These are phyloP conservation scores for Synanthedon myopaeformis DNA, from an alignment of 2,888 invertebrate genomes.

Conservation along the genomic window DNA sequence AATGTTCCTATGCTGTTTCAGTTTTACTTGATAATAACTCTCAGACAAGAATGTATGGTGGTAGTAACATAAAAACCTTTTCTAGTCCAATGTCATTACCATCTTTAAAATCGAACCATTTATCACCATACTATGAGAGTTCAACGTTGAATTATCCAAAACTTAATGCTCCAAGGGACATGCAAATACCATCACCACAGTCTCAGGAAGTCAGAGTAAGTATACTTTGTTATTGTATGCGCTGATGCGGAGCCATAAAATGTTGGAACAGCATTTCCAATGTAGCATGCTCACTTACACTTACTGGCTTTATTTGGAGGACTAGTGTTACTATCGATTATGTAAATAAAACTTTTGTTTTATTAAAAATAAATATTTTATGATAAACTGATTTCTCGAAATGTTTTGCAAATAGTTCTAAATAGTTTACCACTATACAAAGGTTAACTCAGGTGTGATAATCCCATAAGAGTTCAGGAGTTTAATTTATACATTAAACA, in stretches of 20 bases:
- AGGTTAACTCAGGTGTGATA: too few species aligned
- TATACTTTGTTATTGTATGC: too few species aligned
- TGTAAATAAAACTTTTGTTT: too few species aligned
- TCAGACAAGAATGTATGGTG: slow-evolving; percentile 12
- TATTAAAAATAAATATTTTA: too few species aligned
- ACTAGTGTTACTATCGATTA: too few species aligned
- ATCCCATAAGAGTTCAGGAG: background rate
- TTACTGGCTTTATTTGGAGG: too few species aligned
- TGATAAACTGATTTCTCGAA: too few species aligned
- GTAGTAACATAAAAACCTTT: slow-evolving; percentile 32
- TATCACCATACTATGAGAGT: slow-evolving; percentile 35
- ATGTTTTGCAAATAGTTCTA: too few species aligned
- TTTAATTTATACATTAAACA: background rate
- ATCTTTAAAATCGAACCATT: slow-evolving; percentile 38
- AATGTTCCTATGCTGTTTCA: slow-evolving; percentile 9
- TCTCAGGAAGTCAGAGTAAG: slow-evolving; percentile 29
- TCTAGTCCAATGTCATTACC: slow-evolving; percentile 45
- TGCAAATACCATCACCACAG: slow-evolving; percentile 36
- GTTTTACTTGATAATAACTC: slow-evolving; percentile 26
- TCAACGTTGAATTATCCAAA: slow-evolving; percentile 36
- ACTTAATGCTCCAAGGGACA: slow-evolving; percentile 47
- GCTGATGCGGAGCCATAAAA: too few species aligned
- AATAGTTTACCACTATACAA: too few species aligned
- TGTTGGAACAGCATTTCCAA: too few species aligned
- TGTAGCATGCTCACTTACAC: too few species aligned